These are phyloP conservation scores for Aphelenchoides fujianensis DNA, from an alignment of 1,140 invertebrate species.

Conservation along the genomic window DNA sequence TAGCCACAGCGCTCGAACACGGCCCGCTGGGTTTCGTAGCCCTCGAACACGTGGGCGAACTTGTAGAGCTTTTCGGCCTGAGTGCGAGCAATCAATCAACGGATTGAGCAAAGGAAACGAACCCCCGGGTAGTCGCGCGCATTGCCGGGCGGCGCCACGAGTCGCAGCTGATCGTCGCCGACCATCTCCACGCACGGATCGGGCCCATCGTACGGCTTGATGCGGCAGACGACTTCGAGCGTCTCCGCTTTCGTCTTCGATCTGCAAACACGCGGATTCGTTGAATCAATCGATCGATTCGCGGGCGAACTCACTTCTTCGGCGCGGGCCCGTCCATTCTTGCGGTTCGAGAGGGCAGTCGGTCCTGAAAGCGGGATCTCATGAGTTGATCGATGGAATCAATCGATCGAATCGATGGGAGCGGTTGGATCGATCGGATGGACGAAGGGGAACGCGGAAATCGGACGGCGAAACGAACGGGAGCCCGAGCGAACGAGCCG, in stretches of 20 bases:
- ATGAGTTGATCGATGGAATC: too few species aligned
- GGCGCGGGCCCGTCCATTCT: not conserved
- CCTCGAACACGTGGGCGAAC: constrained; percentile 77
- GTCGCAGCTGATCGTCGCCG: not conserved
- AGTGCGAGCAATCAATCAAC: not conserved
- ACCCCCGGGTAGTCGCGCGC: not conserved
- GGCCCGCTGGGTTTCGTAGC: constrained; percentile 74
- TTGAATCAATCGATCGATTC: too few species aligned
- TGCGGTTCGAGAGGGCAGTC: too few species aligned
- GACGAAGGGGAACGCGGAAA: too few species aligned
- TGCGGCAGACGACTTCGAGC: constrained; percentile 6
- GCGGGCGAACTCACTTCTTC: not conserved
- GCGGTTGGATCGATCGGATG: too few species aligned
- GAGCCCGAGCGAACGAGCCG: too few species aligned
- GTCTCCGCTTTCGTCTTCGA: not conserved
- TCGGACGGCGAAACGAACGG: too few species aligned
- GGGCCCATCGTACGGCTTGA: not conserved
- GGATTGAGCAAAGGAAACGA: not conserved
- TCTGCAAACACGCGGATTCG: not conserved
- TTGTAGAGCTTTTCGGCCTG: constrained; percentile 55
- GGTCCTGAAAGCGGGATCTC: too few species aligned
- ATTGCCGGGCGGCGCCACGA: not conserved
- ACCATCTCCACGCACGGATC: constrained; percentile 7
- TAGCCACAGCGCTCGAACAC: constrained; percentile 80
- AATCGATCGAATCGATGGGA: too few species aligned